Percentiles rank a stretch among this genome's conserved stretches.
Evolutionary conservation across 2,113 vertebrate genomes (phyloP).

Genomic region (Solea solea): DNA sequence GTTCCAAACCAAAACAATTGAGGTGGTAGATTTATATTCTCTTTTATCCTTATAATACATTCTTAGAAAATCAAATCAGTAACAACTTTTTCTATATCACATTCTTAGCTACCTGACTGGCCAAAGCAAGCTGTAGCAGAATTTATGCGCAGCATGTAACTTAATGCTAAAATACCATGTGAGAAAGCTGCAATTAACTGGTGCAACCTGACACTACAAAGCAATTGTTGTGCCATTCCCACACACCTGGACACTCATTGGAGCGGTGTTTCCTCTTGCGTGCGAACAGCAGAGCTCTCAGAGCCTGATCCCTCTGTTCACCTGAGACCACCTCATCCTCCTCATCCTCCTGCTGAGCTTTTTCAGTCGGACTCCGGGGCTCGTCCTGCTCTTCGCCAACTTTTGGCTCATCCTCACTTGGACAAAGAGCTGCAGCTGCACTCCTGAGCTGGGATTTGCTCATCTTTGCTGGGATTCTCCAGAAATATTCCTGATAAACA

Average conservation of each 20-base stretch:
- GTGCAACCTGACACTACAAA: background rate
- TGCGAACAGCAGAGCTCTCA: constrained; percentile 76
- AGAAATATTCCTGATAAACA: constrained; percentile 88
- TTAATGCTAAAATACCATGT: background rate
- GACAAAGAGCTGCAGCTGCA: constrained; percentile 79
- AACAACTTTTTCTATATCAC: background rate
- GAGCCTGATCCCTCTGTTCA: constrained; percentile 74
- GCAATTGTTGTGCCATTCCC: background rate
- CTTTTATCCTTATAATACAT: background rate
- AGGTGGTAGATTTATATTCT: background rate
- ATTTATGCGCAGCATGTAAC: constrained; percentile 15
- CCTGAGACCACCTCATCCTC: constrained; percentile 27
- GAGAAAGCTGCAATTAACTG: constrained; percentile 38
- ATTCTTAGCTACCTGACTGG: background rate
- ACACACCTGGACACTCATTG: constrained; percentile 47
- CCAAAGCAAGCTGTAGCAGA: background rate
- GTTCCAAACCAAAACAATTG: background rate
- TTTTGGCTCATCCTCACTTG: constrained; percentile 13
- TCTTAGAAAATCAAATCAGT: background rate
- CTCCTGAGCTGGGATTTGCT: constrained; percentile 79
- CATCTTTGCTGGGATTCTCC: constrained; percentile 89
- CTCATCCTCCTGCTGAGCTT: constrained; percentile 26
- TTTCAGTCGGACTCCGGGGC: constrained; percentile 24
- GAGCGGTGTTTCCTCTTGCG: constrained; percentile 71
- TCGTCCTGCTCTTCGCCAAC: constrained; percentile 34